Evolutionary conservation across 2,888 invertebrate species (phyloP).

Genomic region (Zele albiditarsus): DNA sequence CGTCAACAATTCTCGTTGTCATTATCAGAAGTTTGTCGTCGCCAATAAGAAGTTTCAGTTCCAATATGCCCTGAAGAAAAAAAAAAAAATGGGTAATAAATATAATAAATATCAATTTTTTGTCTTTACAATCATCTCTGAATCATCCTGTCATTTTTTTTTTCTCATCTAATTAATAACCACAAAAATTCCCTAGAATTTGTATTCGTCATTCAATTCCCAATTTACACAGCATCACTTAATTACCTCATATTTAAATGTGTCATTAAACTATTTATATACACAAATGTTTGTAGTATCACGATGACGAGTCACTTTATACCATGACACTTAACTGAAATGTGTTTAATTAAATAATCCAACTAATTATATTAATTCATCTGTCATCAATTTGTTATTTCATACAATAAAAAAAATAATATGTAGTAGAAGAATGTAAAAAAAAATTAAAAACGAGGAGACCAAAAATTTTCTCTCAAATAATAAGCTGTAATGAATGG

Average conservation of each 20-base stretch:
- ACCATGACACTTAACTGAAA: neutral
- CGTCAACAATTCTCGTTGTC: constrained; percentile 1
- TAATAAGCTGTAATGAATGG: neutral
- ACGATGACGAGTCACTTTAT: neutral
- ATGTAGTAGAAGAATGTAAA: neutral
- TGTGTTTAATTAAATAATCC: neutral
- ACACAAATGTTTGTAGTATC: neutral
- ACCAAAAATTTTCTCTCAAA: constrained; percentile 17
- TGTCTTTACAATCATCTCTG: neutral
- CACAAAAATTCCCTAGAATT: too few relatives aligned
- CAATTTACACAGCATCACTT: too few relatives aligned
- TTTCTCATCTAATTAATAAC: neutral
- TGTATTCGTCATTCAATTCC: too few relatives aligned
- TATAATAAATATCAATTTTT: neutral
- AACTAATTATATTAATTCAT: neutral
- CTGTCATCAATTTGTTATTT: constrained; percentile 21
- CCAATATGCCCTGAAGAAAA: neutral
- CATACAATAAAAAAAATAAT: neutral
- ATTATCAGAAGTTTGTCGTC: neutral
- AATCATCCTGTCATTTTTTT: neutral
- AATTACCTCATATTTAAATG: neutral
- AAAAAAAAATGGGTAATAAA: neutral
- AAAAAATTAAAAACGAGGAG: neutral
- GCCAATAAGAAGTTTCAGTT: neutral
- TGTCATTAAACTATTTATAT: neutral